Percentiles rank a stretch among this genome's conserved stretches.
These are phyloP conservation scores for Momotus momota DNA, from an alignment of 2,797 vertebrate genomes.

Conservation along the genomic window DNA sequence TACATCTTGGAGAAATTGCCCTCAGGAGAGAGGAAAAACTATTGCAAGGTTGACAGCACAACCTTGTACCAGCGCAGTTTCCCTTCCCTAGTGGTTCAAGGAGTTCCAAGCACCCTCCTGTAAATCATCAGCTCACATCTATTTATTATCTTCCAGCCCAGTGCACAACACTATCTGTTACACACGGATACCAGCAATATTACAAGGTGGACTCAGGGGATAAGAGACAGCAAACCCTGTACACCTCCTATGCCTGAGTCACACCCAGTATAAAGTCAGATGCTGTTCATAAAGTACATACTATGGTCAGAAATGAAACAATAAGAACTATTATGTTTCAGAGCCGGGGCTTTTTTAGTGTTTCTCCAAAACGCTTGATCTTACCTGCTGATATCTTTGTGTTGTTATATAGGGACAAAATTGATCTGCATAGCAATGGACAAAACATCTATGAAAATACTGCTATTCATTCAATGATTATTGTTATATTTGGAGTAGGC, in stretches of 20 bases:
- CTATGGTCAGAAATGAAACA: slow-evolving; percentile 40
- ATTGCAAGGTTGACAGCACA: slow-evolving; percentile 76
- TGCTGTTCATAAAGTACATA: slow-evolving; percentile 29
- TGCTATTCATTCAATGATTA: neutral
- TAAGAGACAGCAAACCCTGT: slow-evolving; percentile 69
- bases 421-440: slow-evolving; percentile 15
- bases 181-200: slow-evolving; percentile 81
- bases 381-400: neutral
- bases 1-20: slow-evolving; percentile 72
- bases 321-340: slow-evolving; percentile 13
- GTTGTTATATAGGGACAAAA: neutral
- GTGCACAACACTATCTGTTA: slow-evolving; percentile 82
- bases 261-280: slow-evolving; percentile 42
- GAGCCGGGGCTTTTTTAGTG: neutral
- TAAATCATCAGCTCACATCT: slow-evolving; percentile 82
- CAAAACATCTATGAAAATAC: neutral
- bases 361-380: neutral
- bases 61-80: slow-evolving; percentile 61
- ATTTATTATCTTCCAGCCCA: slow-evolving; percentile 83
- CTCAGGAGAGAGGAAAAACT: slow-evolving; percentile 74
- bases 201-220: slow-evolving; percentile 75
- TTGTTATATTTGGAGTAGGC: slow-evolving; percentile 43
- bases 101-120: slow-evolving; percentile 79
- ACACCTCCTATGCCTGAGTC: slow-evolving; percentile 63
- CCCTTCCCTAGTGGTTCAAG: slow-evolving; percentile 76